Base-by-base conservation (phyloP, 2,888 invertebrate species). In the Bembecia ichneumoniformis region DNA sequence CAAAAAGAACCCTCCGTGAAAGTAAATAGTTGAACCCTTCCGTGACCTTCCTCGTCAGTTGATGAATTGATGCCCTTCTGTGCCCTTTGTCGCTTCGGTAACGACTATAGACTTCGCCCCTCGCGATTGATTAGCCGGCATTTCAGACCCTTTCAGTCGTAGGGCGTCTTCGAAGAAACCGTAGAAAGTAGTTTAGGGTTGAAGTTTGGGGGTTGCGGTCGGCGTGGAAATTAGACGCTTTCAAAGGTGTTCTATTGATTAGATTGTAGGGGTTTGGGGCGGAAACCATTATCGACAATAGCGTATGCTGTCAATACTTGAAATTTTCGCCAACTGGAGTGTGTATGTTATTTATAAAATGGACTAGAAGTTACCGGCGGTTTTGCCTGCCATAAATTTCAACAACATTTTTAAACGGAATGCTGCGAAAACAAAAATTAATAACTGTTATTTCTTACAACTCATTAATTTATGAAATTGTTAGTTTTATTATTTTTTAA, bases 61-160 rank as follows among this genome's bases (percentile, higher is more conserved):
- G 82, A 81, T 77, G 82, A 78, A 84, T 82, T 74, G 77, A 74
- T 65, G 66, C 70, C 72, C 70, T 69, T 46, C 44, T 9, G 44
- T 15, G 46, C 28, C 46, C 48, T 55, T 51, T 49, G 49, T 49
- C 47, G 50, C 44, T 16, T 15, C 44, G 44, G 17, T 44, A 44
- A 44, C 44, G 44, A 44, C 17, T 44, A 17, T 40, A 16, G 17
- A 44, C 44, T 44, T 47, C 48, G 48, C 49, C 49, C 54, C 51
- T 51, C 50, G 54, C 78, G 72, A 82, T 86, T 83, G 83, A 84
- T 83, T 82, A 79, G 78, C 71, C 72, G 80, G 76, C 81, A 80
- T 83, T 84, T 81, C 72, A 72, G 77, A 60, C 77, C 79, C 75
- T 77, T 74, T 75, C 70, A 73, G 69, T 75, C 67, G 64, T 78